Conservation (phyloP, 1,140 invertebrate species). For the Mesaphorura yosii region DNA sequence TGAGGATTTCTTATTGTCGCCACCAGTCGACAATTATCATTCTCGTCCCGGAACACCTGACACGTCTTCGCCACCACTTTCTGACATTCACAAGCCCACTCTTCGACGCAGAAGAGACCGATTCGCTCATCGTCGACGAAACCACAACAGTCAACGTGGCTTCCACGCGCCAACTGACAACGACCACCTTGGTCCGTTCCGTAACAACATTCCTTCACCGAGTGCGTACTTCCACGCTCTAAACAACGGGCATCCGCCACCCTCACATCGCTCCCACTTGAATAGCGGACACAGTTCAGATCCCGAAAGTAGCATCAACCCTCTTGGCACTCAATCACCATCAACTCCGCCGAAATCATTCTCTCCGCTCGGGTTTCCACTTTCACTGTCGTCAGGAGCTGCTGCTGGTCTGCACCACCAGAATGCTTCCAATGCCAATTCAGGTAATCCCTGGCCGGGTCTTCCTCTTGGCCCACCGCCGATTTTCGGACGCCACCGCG, state of each 20-base stretch:
- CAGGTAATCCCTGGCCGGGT: slow-evolving; percentile 17
- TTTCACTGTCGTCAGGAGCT: not conserved
- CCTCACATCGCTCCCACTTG: too few species aligned
- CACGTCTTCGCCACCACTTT: not conserved
- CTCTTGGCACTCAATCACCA: too few species aligned
- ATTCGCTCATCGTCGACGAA: too few species aligned
- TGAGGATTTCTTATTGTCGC: slow-evolving; percentile 1
- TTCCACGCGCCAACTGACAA: not conserved
- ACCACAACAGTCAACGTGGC: not conserved
- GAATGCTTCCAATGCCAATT: slow-evolving; percentile 4
- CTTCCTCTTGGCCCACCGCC: slow-evolving; percentile 26
- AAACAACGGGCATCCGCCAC: slow-evolving; percentile 9
- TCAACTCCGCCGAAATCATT: slow-evolving; percentile 15
- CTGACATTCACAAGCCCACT: not conserved
- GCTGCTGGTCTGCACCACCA: not conserved
- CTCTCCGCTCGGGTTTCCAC: slow-evolving; percentile 11
- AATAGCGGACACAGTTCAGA: slow-evolving; percentile 3
- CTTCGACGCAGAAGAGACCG: not conserved
- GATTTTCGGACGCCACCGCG: slow-evolving; percentile 35
- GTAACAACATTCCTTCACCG: too few species aligned
- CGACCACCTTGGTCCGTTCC: too few species aligned
- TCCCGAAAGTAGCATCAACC: slow-evolving; percentile 15
- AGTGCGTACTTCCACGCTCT: slow-evolving; percentile 7
- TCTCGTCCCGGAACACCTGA: not conserved
- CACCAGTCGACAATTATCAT: not conserved